Base-by-base conservation (phyloP, 2,113 vertebrate species). In the Saguinus midas region DNA sequence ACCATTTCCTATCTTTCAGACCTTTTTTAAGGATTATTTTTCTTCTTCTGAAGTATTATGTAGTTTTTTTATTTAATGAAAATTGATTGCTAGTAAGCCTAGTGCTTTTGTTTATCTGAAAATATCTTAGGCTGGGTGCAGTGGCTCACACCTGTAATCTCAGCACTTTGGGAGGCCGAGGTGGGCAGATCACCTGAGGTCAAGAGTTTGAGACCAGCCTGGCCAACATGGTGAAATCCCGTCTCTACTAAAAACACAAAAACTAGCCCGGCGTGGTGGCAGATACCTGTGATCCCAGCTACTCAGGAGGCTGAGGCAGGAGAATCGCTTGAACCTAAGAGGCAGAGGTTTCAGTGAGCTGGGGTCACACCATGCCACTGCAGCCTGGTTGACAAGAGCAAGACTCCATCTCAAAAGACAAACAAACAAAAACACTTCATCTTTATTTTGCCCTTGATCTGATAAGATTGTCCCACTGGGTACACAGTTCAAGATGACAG, bases 21-120 rank as follows among this genome's bases (percentile, higher is more conserved):
- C 12, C 23, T 73, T 87, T 92, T 95, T 92, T 66, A 75, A 82
- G 64, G 57, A 75, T 91, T 82, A 64, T 73, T 61, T 95, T 78
- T 78, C 50, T 66, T 57, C 13, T 68, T 55, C 50, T 76, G 45
- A 76, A 73, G 32, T 92, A 43, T 82, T 45, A 94, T 66, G 75
- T 92, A 75, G 9, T 45, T 68, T 92, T 76, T 57, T 76, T 57
- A 70, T 87, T 87, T 66, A 87, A 52, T 75, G 29, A 92, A 73
- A 32, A 92, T 73, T 35, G 72, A 48, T 37, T 95, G 78, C 48
- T 83, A 87, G 82, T 66, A 88, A 88, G 55, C 32, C 2, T 29
- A 76, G 16, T 68, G 37, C 57, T 45, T 48, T 75, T 52, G 43
- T 81, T 95, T 83, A 76, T 68, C 29, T 57, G 68, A 82, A 80